Evolutionary conservation across 2,797 vertebrate genomes (phyloP).

Genomic region (Halcyon badia): DNA sequence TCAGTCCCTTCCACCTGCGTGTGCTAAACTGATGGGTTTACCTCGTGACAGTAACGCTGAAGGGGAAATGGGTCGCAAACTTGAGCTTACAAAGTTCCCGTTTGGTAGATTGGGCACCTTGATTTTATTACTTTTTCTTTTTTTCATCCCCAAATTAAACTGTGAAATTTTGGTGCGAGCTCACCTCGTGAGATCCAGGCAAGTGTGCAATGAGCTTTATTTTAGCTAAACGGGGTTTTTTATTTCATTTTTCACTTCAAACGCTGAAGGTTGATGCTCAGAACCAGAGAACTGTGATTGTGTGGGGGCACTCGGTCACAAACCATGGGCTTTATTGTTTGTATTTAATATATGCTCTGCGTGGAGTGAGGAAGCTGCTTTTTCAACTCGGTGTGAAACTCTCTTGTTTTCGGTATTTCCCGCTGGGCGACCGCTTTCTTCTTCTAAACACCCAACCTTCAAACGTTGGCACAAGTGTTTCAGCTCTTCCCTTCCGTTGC

Average conservation of each 20-base stretch:
- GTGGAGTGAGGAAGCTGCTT: background rate
- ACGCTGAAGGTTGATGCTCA: accelerated
- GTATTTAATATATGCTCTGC: accelerated
- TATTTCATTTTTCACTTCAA: background rate
- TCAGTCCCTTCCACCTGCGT: background rate
- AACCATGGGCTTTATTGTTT: accelerated
- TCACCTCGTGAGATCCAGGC: background rate
- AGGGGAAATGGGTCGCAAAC: background rate
- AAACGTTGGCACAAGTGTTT: background rate
- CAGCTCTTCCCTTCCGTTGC: background rate
- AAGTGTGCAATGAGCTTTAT: background rate
- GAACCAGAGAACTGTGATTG: accelerated
- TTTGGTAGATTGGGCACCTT: background rate
- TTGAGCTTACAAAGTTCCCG: accelerated
- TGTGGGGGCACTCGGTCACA: too few species aligned
- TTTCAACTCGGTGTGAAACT: too few species aligned
- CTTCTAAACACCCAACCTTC: background rate
- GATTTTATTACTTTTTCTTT: too few species aligned
- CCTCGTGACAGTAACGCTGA: background rate
- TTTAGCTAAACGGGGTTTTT: background rate
- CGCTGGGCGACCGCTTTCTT: background rate
- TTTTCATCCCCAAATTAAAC: background rate
- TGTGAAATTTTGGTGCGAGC: background rate
- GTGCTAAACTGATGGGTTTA: background rate
- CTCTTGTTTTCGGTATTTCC: background rate